Evolutionary conservation across 2,797 vertebrate genomes (phyloP).

Genomic region (Microctenopoma lineatum): DNA sequence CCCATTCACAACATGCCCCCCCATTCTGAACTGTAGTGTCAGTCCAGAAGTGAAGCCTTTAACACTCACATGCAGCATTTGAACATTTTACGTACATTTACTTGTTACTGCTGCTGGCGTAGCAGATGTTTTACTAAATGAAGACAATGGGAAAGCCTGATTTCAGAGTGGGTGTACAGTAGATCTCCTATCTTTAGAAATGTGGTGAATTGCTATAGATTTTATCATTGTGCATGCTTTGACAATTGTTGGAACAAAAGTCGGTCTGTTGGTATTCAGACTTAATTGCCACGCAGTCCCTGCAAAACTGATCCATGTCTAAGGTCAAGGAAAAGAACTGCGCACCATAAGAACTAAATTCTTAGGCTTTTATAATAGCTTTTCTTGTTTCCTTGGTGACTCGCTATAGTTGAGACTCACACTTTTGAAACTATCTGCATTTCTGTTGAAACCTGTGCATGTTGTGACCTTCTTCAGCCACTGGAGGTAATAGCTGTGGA

Average conservation of each 20-base stretch:
- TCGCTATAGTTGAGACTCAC: background rate
- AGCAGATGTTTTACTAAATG: background rate
- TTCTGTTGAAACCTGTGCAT: constrained; percentile 1
- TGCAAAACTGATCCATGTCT: background rate
- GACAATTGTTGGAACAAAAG: background rate
- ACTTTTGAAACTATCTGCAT: background rate
- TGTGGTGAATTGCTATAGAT: background rate
- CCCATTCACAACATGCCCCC: background rate
- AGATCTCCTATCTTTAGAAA: background rate
- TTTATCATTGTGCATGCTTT: background rate
- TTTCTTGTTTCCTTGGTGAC: background rate
- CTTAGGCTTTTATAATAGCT: background rate
- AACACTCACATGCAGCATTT: background rate
- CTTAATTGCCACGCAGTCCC: background rate
- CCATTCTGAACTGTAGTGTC: background rate
- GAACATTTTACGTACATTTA: background rate
- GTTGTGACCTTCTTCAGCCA: constrained; percentile 1
- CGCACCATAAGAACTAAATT: background rate
- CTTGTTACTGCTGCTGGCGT: background rate
- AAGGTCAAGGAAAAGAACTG: background rate
- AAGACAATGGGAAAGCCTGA: background rate
- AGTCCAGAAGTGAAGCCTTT: background rate
- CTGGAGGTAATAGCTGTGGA: background rate
- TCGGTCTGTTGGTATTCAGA: background rate
- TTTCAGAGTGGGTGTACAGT: background rate